Evolutionary conservation across 2,797 vertebrate genomes (phyloP).

Genomic region (Trachops cirrhosus): DNA sequence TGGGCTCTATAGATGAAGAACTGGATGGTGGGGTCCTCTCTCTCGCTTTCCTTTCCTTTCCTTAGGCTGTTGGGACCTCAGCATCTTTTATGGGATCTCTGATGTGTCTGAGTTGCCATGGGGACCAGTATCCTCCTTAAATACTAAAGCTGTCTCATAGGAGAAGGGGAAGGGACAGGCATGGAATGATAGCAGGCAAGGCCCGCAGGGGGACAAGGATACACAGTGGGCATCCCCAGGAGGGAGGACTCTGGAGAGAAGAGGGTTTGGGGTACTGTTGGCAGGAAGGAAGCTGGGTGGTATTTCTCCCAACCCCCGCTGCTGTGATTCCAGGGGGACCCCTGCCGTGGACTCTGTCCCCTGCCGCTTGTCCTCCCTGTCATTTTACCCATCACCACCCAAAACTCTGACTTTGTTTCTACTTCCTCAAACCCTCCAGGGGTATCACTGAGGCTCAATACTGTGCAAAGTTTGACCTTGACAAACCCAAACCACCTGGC

Average conservation of each 20-base stretch:
- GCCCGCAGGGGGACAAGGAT: too few species aligned
- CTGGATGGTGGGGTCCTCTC: not conserved
- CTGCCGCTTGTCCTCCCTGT: not conserved
- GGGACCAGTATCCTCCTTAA: not conserved
- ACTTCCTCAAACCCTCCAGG: not conserved
- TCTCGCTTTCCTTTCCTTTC: not conserved
- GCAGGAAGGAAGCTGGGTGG: not conserved
- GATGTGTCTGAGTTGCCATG: constrained; percentile 5
- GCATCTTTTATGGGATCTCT: constrained; percentile 20
- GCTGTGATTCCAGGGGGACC: not conserved
- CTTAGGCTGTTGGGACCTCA: not conserved
- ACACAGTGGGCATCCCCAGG: not conserved
- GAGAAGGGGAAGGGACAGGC: not conserved
- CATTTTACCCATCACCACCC: not conserved
- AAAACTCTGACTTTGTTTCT: not conserved
- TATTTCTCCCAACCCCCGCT: not conserved
- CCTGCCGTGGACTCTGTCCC: not conserved
- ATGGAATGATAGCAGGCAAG: not conserved
- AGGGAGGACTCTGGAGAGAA: not conserved
- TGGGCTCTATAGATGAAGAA: not conserved
- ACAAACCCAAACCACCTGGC: not conserved
- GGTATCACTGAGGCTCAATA: not conserved
- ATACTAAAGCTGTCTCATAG: not conserved
- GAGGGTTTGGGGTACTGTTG: too few species aligned
- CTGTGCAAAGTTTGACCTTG: not conserved